Conservation (phyloP, 2,113 vertebrate genomes). For the Vulpes vulpes region DNA sequence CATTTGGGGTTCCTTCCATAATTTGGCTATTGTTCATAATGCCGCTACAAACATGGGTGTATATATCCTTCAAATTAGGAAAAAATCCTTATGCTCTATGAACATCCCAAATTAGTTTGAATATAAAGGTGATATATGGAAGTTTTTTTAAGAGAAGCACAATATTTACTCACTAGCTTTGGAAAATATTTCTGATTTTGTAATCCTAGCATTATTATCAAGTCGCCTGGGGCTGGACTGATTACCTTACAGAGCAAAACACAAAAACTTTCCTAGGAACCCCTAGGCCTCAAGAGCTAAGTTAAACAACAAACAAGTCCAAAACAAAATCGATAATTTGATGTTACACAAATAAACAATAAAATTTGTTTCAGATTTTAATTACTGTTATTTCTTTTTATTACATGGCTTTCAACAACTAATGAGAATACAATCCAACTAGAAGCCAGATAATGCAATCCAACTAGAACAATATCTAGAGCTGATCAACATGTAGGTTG, state of each 20-base stretch:
- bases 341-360: neutral
- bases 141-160: neutral
- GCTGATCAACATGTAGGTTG: neutral
- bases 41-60: neutral
- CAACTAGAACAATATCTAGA: neutral
- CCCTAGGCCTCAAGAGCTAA: neutral
- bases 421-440: neutral
- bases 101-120: constrained; percentile 16
- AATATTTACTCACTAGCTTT: neutral
- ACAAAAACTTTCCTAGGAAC: neutral
- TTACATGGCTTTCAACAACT: neutral
- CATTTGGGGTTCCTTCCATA: neutral
- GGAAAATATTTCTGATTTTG: constrained; percentile 19
- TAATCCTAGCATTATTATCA: neutral
- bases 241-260: neutral
- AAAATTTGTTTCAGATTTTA: neutral
- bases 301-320: neutral
- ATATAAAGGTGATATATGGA: neutral
- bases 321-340: neutral
- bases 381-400: neutral
- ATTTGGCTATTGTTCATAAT: neutral
- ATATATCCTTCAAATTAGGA: neutral
- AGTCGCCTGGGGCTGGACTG: neutral
- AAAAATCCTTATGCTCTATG: neutral
- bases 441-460: neutral